These are phyloP conservation scores for Drosophila nasuta DNA, from an alignment of 1,140 invertebrate genomes.

Conservation along the genomic window DNA sequence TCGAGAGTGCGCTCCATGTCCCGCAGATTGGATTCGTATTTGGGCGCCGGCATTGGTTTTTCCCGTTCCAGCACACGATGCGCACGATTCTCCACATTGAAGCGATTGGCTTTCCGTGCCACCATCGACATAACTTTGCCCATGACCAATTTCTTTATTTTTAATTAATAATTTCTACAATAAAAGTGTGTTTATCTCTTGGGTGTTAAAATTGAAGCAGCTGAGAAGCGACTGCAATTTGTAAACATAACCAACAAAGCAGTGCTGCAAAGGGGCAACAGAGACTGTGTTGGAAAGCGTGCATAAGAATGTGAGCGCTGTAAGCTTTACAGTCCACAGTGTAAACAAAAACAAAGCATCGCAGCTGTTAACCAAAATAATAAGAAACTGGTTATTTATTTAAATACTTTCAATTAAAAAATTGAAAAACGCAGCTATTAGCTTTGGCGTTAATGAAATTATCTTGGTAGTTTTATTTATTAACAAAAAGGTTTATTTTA, in stretches of 20 bases:
- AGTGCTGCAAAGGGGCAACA: slow-evolving; percentile 40
- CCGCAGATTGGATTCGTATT: slow-evolving; percentile 86
- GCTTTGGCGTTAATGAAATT: no score
- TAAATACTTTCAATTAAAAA: no score
- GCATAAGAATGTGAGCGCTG: background rate
- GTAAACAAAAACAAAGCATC: background rate
- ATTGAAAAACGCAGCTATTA: no score
- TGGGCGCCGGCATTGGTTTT: slow-evolving; percentile 89
- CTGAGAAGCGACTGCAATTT: slow-evolving; percentile 27
- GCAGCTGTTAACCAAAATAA: background rate
- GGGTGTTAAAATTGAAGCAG: background rate
- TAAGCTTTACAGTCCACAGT: background rate
- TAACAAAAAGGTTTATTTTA: no score
- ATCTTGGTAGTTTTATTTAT: no score
- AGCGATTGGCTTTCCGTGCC: slow-evolving; percentile 86
- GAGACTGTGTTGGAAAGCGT: no score
- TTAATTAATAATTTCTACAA: slow-evolving; percentile 36
- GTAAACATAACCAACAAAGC: slow-evolving; percentile 73
- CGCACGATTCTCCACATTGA: slow-evolving; percentile 90
- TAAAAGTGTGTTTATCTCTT: slow-evolving; percentile 5
- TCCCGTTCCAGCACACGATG: slow-evolving; percentile 88
- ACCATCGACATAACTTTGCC: slow-evolving; percentile 86
- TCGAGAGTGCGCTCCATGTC: slow-evolving; percentile 88
- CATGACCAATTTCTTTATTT: slow-evolving; percentile 79
- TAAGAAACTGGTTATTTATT: background rate